Percentiles rank a stretch among this genome's conserved stretches.
phyloP scores from a whole-genome alignment of 2,888 invertebrate genomes.

The Corythucha ciliata region DNA sequence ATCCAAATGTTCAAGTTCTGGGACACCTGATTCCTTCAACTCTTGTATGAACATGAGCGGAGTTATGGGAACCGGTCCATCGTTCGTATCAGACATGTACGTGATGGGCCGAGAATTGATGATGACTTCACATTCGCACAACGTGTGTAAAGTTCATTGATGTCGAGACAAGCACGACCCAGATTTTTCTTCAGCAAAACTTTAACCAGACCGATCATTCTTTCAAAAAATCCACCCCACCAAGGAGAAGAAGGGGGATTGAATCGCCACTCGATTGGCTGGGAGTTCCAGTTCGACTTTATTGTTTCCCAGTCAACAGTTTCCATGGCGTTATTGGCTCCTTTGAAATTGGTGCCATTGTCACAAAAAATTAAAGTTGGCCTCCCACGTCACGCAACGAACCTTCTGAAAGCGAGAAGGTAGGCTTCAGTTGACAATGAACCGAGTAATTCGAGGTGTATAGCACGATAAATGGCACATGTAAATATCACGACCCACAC shows the following conservation, averaged over 20 bases:
- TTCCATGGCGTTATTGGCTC: slow-evolving; percentile 42
- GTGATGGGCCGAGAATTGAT: slow-evolving; percentile 25
- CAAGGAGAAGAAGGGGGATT: slow-evolving; percentile 37
- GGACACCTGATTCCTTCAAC: background rate
- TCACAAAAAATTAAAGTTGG: slow-evolving; percentile 38
- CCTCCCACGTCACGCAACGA: slow-evolving; percentile 39
- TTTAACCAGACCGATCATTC: slow-evolving; percentile 23
- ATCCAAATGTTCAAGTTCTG: slow-evolving; percentile 12
- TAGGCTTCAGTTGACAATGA: slow-evolving; percentile 38
- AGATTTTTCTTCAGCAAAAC: slow-evolving; percentile 17
- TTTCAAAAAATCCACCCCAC: slow-evolving; percentile 42
- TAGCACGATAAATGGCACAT: slow-evolving; percentile 40
- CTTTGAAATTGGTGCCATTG: slow-evolving; percentile 41
- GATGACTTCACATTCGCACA: slow-evolving; percentile 18
- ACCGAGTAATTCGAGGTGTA: slow-evolving; percentile 40
- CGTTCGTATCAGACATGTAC: slow-evolving; percentile 7
- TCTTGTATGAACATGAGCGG: slow-evolving; percentile 1
- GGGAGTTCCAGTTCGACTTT: no score
- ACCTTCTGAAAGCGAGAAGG: slow-evolving; percentile 38
- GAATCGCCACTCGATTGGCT: slow-evolving; percentile 37
- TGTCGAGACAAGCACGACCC: slow-evolving; percentile 17
- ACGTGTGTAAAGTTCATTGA: slow-evolving; percentile 25
- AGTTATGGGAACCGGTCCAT: slow-evolving; percentile 1
- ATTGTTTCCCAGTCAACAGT: slow-evolving; percentile 45
- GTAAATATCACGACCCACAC: slow-evolving; percentile 40